Evolutionary conservation across 2,888 invertebrate genomes (phyloP), one percentile per base, ranked within the genome.

Genomic region (Seladonia tumulorum): DNA sequence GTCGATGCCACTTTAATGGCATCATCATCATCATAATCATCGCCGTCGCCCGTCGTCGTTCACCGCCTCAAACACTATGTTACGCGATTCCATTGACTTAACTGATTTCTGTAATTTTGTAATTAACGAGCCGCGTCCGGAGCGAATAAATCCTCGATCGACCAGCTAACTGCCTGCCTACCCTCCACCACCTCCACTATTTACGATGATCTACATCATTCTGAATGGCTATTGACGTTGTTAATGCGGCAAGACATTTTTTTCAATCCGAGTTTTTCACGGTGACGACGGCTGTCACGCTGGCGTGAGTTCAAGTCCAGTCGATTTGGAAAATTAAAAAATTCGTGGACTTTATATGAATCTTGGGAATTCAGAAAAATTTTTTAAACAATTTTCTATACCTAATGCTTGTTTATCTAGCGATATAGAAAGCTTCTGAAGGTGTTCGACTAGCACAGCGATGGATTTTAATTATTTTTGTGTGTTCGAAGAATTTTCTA

Each of bases 1-100:
- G 80, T 76, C 87, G 90, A 89, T 83, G 88, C 81, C 83, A 87
- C 89, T 85, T 87, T 90, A 90, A 90, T 89, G 87, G 89, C 90
- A 90, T 90, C 89, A 90, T 90, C 89, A 85, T 75, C 66, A 66
- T 35, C 66, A 66, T 66, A 35, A 66, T 66, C 29, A 66, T 66
- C 18, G 18, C 29, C 66, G 66, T 35, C 66, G 66, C 66, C 66
- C 60, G 63, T 35, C 78, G 57, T 72, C 87, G 82, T 83, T 80
- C 83, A 66, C 81, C 70, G 81, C 73, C 76, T 83, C 76, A 74
- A 87, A 74, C 86, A 82, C 79, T 76, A 75, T 79, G 81, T 75
- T 88, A 86, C 88, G 81, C 86, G 80, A 68, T 83, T 81, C 35
- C 86, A 81, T 86, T 72, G 85, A 80, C 82, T 82, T 68, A 74